phyloP scores from a whole-genome alignment of 2,113 vertebrate genomes.

The Chaenocephalus aceratus region DNA sequence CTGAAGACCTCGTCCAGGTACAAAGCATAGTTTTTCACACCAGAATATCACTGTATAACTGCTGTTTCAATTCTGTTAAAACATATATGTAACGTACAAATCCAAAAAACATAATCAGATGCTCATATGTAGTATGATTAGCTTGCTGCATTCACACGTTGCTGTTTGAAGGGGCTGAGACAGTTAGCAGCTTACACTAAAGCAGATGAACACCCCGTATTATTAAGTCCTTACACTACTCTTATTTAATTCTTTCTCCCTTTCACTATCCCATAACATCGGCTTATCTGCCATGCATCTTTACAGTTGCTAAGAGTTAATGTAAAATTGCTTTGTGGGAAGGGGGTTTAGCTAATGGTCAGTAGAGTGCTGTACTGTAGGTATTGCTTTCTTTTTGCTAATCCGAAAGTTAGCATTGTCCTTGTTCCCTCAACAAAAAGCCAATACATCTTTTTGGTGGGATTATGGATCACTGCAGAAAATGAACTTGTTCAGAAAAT shows the following conservation, averaged over 20 bases:
- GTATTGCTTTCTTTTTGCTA: too few species aligned
- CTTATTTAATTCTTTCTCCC: too few species aligned
- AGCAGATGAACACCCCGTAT: background rate
- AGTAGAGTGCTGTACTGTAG: too few species aligned
- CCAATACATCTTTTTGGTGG: too few species aligned
- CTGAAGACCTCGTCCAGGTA: conserved; percentile 95
- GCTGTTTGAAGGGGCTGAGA: too few species aligned
- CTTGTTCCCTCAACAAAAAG: too few species aligned
- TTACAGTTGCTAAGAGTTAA: background rate
- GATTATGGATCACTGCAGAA: too few species aligned
- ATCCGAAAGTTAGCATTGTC: too few species aligned
- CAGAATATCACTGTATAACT: background rate
- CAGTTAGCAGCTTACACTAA: background rate
- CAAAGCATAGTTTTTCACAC: background rate
- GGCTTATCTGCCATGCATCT: background rate
- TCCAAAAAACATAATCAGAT: background rate
- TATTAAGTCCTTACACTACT: too few species aligned
- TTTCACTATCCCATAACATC: background rate
- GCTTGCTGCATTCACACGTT: too few species aligned
- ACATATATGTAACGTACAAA: background rate
- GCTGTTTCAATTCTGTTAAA: background rate
- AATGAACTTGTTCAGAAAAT: too few species aligned
- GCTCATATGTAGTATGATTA: background rate
- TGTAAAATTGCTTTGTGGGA: background rate
- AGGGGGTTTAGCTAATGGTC: background rate